Evolutionary conservation across 2,797 vertebrate genomes (phyloP).

Genomic region (Lateolabrax maculatus): DNA sequence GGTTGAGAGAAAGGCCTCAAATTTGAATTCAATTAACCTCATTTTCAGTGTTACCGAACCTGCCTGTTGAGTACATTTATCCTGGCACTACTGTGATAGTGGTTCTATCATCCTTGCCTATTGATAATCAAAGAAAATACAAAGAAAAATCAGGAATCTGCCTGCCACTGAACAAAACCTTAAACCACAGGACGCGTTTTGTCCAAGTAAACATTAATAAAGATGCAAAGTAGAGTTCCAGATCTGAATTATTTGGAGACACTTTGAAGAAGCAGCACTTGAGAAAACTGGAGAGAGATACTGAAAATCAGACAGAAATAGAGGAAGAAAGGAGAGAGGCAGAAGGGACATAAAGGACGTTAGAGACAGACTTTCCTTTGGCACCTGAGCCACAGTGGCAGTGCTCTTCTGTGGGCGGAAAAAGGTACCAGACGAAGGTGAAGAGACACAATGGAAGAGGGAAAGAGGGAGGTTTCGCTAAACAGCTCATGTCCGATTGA

Average conservation of each 20-base stretch:
- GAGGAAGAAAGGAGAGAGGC: slow-evolving; percentile 48
- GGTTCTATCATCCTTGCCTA: slow-evolving; percentile 38
- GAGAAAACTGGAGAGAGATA: slow-evolving; percentile 71
- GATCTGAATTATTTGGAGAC: slow-evolving; percentile 74
- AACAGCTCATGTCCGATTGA: slow-evolving; percentile 52
- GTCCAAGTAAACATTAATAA: slow-evolving; percentile 69
- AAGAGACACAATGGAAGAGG: slow-evolving; percentile 53
- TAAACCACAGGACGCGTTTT: slow-evolving; percentile 48
- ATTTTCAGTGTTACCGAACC: slow-evolving; percentile 61
- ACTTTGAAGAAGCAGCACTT: slow-evolving; percentile 82
- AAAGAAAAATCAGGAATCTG: slow-evolving; percentile 24
- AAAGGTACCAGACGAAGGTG: slow-evolving; percentile 49
- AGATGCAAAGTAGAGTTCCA: slow-evolving; percentile 62
- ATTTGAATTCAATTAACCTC: slow-evolving; percentile 34
- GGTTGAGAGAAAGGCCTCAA: slow-evolving; percentile 55
- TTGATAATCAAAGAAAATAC: slow-evolving; percentile 41
- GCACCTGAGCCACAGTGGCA: slow-evolving; percentile 78
- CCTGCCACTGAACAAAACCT: slow-evolving; percentile 55
- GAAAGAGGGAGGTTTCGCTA: slow-evolving; percentile 43
- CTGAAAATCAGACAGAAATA: slow-evolving; percentile 64
- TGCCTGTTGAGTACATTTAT: slow-evolving; percentile 47
- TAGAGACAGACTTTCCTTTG: slow-evolving; percentile 66
- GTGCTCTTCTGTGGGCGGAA: slow-evolving; percentile 72
- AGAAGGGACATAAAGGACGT: slow-evolving; percentile 42
- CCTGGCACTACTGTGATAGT: slow-evolving; percentile 45